Evolutionary conservation across 2,797 vertebrate genomes (phyloP).

Genomic region (Miichthys miiuy): DNA sequence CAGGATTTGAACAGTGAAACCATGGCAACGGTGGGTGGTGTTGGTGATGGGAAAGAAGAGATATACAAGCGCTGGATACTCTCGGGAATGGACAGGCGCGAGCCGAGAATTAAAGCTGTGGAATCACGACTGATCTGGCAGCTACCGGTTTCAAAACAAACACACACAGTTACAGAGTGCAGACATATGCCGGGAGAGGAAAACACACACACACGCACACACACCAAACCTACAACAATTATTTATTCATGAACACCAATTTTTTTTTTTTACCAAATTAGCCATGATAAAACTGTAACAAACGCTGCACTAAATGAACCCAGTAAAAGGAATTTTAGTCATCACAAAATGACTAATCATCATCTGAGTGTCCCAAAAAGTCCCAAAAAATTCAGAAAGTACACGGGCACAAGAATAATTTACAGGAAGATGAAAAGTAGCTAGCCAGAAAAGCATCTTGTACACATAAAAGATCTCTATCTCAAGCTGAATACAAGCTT

Average conservation of each 20-base stretch:
- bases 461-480: background rate
- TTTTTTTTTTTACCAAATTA: background rate
- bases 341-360: background rate
- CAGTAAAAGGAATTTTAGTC: background rate
- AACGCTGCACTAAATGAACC: background rate
- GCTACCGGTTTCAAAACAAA: slow-evolving; percentile 44
- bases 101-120: slow-evolving; percentile 36
- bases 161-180: background rate
- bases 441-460: background rate
- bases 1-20: slow-evolving; percentile 62
- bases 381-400: background rate
- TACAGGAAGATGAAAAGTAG: background rate
- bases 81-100: slow-evolving; percentile 29
- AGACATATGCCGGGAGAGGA: slow-evolving; percentile 13
- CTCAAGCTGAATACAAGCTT: too few relatives aligned
- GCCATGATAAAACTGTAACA: background rate
- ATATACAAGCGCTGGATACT: slow-evolving; percentile 25
- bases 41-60: slow-evolving; percentile 35
- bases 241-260: slow-evolving; percentile 16
- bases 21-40: slow-evolving; percentile 52
- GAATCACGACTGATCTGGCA: slow-evolving; percentile 30
- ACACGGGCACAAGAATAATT: background rate
- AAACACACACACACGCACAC: background rate
- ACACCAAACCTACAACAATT: background rate
- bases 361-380: background rate